Evolutionary conservation across 2,113 vertebrate species (phyloP).

Genomic region (Clupea harengus): DNA sequence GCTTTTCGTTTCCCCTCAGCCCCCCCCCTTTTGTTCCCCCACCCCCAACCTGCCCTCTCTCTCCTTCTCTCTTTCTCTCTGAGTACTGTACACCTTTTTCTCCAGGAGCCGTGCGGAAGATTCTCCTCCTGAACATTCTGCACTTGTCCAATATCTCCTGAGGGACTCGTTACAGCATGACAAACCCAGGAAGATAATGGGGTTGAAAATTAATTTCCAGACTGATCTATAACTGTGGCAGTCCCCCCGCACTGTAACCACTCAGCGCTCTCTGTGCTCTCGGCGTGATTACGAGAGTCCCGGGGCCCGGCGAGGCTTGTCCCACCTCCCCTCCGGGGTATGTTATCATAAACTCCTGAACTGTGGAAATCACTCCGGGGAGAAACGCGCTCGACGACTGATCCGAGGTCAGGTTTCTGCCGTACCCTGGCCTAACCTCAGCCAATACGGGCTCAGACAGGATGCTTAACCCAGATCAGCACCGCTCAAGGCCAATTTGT

Average conservation of each 20-base stretch:
- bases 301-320: too few species aligned
- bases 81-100: not conserved
- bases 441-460: not conserved
- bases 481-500: not conserved
- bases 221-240: conserved; percentile 69
- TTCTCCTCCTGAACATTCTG: conserved; percentile 30
- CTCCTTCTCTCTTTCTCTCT: conserved; percentile 27
- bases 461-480: conserved; percentile 1
- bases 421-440: not conserved
- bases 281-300: not conserved
- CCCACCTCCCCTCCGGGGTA: not conserved
- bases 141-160: conserved; percentile 39
- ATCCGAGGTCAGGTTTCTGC: not conserved
- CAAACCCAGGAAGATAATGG: conserved; percentile 64
- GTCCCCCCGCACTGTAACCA: not conserved
- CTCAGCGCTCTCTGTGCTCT: not conserved
- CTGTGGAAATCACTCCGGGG: conserved; percentile 14
- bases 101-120: not conserved
- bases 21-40: not conserved
- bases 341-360: conserved; percentile 16
- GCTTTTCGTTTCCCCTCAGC: not conserved
- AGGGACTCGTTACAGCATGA: conserved; percentile 61
- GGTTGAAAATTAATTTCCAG: conserved; percentile 70
- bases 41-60: not conserved
- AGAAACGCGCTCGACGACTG: not conserved